Evolutionary conservation across 2,888 invertebrate genomes (phyloP).

Genomic region (Aleiodes testaceus): DNA sequence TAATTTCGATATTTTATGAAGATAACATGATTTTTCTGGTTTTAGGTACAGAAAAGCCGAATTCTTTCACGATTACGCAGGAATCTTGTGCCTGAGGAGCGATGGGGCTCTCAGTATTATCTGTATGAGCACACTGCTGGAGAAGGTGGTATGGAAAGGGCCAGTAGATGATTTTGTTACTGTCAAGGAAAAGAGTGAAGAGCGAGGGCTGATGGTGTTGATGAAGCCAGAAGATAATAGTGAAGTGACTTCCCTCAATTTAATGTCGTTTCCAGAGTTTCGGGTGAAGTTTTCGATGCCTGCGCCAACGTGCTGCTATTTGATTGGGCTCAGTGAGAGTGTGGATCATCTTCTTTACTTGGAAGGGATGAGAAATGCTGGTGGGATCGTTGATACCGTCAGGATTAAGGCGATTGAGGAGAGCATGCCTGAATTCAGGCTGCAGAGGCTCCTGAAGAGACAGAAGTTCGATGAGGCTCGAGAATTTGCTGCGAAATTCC

Average conservation of each 20-base stretch:
- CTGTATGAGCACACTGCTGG: slow-evolving; percentile 61
- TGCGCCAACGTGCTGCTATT: slow-evolving; percentile 60
- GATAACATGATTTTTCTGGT: neutral
- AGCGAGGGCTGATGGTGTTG: slow-evolving; percentile 60
- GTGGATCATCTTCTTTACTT: slow-evolving; percentile 66
- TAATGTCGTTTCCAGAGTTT: slow-evolving; percentile 66
- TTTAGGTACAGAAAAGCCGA: slow-evolving; percentile 56
- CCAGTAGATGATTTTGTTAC: slow-evolving; percentile 60
- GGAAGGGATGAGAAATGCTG: slow-evolving; percentile 59
- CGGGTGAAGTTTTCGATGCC: slow-evolving; percentile 62
- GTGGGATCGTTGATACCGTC: slow-evolving; percentile 60
- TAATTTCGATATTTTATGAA: too few species aligned
- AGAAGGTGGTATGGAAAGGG: slow-evolving; percentile 55
- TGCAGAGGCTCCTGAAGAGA: slow-evolving; percentile 72
- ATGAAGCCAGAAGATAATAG: slow-evolving; percentile 44
- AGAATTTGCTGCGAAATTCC: slow-evolving; percentile 71
- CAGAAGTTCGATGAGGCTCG: slow-evolving; percentile 74
- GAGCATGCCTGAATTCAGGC: slow-evolving; percentile 72
- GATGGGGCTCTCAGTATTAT: slow-evolving; percentile 59
- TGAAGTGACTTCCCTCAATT: slow-evolving; percentile 49
- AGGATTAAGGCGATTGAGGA: slow-evolving; percentile 70
- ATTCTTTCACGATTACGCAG: slow-evolving; percentile 58
- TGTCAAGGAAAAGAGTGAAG: slow-evolving; percentile 55
- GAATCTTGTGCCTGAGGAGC: slow-evolving; percentile 59
- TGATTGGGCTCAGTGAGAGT: slow-evolving; percentile 59